phyloP scores from a whole-genome alignment of 1,140 invertebrate species.

The Matsumurasca onukii region DNA sequence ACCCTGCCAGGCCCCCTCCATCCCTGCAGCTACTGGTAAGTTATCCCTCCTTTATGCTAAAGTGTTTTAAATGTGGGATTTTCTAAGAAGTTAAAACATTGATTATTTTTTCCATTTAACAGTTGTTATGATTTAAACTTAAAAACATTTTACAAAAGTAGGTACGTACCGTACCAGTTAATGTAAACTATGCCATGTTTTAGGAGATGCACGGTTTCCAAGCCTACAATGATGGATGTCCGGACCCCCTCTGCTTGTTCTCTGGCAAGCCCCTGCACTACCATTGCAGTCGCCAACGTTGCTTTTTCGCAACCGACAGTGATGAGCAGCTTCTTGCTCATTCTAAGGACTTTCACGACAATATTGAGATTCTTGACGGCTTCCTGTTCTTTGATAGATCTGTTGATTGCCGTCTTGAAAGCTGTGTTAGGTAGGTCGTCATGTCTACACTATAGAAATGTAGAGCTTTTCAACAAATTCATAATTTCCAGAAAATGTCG shows the following conservation, averaged over 20 bases:
- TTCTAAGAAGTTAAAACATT: neutral
- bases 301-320: slow-evolving; percentile 67
- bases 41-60: neutral
- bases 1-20: slow-evolving; percentile 16
- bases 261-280: slow-evolving; percentile 61
- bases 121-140: too few species aligned
- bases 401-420: slow-evolving; percentile 69
- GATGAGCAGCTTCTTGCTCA: slow-evolving; percentile 69
- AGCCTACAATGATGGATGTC: slow-evolving; percentile 62
- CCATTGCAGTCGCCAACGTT: slow-evolving; percentile 75
- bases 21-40: slow-evolving; percentile 33
- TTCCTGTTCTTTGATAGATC: slow-evolving; percentile 80
- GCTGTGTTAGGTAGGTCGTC: slow-evolving; percentile 57
- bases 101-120: neutral
- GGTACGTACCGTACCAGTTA: too few species aligned
- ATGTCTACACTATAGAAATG: too few species aligned
- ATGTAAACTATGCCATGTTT: slow-evolving; percentile 31
- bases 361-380: slow-evolving; percentile 76
- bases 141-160: too few species aligned
- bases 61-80: neutral
- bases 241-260: slow-evolving; percentile 63
- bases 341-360: slow-evolving; percentile 80
- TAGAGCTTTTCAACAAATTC: too few species aligned
- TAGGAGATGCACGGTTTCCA: slow-evolving; percentile 60
- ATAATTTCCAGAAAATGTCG: too few species aligned